Evolutionary conservation across 2,888 invertebrate species (phyloP).

Genomic region (Melinopterus prodromus): DNA sequence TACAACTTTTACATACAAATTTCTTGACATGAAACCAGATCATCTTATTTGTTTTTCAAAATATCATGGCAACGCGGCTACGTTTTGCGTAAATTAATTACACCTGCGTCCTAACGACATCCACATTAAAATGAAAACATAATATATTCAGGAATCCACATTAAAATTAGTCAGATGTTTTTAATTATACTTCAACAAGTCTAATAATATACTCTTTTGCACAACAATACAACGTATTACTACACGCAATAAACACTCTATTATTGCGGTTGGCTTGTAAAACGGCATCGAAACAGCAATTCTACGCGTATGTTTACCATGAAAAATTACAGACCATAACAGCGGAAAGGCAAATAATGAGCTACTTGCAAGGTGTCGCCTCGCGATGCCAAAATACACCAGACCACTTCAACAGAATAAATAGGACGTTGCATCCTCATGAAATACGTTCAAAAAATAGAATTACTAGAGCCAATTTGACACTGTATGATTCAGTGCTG

Average conservation of each 20-base stretch:
- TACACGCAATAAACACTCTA: not conserved
- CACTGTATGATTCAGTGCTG: not conserved
- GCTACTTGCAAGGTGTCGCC: not conserved
- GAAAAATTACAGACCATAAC: not conserved
- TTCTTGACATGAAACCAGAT: too few species aligned
- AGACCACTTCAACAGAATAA: not conserved
- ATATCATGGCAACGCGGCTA: too few species aligned
- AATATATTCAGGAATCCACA: too few species aligned
- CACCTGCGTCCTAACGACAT: too few species aligned
- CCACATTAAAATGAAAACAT: too few species aligned
- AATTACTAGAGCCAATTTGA: not conserved
- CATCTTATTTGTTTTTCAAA: too few species aligned
- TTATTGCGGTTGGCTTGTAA: not conserved
- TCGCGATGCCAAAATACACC: not conserved
- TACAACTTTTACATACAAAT: too few species aligned
- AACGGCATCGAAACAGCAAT: not conserved
- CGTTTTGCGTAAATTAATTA: too few species aligned
- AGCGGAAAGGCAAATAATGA: not conserved
- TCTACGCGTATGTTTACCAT: not conserved
- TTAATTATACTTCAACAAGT: not conserved
- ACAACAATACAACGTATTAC: not conserved
- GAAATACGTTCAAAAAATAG: not conserved
- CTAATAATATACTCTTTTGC: not conserved
- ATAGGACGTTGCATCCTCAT: not conserved
- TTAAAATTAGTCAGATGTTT: not conserved